phyloP scores from a whole-genome alignment of 2,113 vertebrate species.

The Sceloporus tristichus region DNA sequence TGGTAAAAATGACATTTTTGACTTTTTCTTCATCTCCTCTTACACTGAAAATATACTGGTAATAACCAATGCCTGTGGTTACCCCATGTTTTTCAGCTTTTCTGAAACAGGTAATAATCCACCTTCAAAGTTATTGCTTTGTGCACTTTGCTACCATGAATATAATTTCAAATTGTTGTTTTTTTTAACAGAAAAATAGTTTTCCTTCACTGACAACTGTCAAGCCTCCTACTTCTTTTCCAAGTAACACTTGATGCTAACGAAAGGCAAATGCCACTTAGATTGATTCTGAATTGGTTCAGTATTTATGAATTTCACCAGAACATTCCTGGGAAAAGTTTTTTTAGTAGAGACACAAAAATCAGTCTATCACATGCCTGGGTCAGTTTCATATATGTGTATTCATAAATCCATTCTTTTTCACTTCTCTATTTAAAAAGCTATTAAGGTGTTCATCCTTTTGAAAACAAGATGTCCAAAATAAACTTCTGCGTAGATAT shows the following conservation, averaged over 20 bases:
- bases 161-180: constrained; percentile 21
- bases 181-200: background rate
- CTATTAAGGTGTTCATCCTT: too few relatives aligned
- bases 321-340: background rate
- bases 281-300: background rate
- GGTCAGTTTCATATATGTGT: too few relatives aligned
- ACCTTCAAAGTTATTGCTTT: constrained; percentile 10
- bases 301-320: background rate
- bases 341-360: background rate
- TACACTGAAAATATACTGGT: background rate
- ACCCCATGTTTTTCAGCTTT: constrained; percentile 16
- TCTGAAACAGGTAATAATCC: background rate
- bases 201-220: background rate
- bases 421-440: too few relatives aligned
- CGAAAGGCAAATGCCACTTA: background rate
- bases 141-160: constrained; percentile 1
- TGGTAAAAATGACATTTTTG: constrained; percentile 24
- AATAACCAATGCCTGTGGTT: constrained; percentile 11
- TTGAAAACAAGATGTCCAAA: too few relatives aligned
- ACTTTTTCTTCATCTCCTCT: background rate
- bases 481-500: too few relatives aligned
- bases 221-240: background rate
- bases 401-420: too few relatives aligned
- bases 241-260: background rate
- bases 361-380: background rate